A percentile compares a stretch with the other conserved stretches of the same genome.
Conservation (phyloP, 2,113 vertebrate species). For the Theristicus caerulescens region DNA sequence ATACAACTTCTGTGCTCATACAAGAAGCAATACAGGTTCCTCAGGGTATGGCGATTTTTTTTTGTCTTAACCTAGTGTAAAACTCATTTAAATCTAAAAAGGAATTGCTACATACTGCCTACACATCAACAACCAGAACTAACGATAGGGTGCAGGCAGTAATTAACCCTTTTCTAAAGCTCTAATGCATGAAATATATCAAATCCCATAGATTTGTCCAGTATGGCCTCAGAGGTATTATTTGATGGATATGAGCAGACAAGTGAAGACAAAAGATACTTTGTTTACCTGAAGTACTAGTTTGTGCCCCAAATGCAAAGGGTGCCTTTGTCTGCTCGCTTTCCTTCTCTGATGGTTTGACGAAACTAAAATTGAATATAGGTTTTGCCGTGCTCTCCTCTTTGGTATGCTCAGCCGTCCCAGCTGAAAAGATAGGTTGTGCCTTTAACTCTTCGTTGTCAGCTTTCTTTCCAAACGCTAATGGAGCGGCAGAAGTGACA, state of each 20-base stretch:
- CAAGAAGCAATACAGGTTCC: background rate
- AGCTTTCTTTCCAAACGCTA: conserved; percentile 84
- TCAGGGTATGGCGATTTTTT: background rate
- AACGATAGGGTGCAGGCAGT: background rate
- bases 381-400: conserved; percentile 76
- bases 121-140: background rate
- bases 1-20: background rate
- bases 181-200: background rate
- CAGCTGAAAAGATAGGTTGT: conserved; percentile 81
- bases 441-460: conserved; percentile 77
- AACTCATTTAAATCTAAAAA: background rate
- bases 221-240: background rate
- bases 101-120: background rate
- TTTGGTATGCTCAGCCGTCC: conserved; percentile 81
- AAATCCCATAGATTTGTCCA: background rate
- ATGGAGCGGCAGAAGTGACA: conserved; percentile 53
- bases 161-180: background rate
- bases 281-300: conserved; percentile 58
- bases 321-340: conserved; percentile 76
- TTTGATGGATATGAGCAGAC: background rate
- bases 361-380: conserved; percentile 77
- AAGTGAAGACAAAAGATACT: background rate
- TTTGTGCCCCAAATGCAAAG: conserved; percentile 83
- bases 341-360: conserved; percentile 84
- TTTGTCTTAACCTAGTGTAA: background rate